Percentiles rank a stretch among this genome's conserved stretches.
Conservation (phyloP, 1,140 invertebrate genomes). For the Odontomachus brunneus region DNA sequence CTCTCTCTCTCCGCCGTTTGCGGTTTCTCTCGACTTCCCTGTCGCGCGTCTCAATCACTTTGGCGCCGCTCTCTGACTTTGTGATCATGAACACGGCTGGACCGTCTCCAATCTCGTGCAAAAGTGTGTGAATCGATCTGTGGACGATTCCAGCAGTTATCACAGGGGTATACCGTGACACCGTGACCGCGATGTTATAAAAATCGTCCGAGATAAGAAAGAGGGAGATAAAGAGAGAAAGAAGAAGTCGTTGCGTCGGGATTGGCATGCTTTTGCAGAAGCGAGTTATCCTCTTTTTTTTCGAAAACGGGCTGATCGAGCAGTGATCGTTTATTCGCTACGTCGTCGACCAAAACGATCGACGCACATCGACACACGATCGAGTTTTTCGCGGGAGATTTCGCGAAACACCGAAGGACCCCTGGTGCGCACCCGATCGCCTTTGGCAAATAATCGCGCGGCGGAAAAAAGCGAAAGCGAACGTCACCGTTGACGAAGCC, state of each 20-base stretch:
- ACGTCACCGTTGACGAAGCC: neutral
- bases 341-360: neutral
- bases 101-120: neutral
- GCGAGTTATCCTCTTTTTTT: neutral
- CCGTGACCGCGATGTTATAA: neutral
- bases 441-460: constrained; percentile 8
- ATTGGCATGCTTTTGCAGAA: no score
- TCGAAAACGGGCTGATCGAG: neutral
- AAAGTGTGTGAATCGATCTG: no score
- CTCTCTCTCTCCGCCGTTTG: no score
- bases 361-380: neutral
- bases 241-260: neutral
- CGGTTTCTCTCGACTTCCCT: no score
- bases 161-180: neutral
- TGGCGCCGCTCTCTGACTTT: neutral
- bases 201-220: neutral
- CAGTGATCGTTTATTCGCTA: neutral
- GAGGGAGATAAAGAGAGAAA: neutral
- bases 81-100: neutral
- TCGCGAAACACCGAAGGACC: neutral
- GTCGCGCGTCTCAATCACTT: no score
- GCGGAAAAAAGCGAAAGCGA: neutral
- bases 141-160: no score
- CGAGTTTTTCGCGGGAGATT: neutral
- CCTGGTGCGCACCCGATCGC: neutral